phyloP scores from a whole-genome alignment of 2,797 vertebrate species.

The Agapornis canus region DNA sequence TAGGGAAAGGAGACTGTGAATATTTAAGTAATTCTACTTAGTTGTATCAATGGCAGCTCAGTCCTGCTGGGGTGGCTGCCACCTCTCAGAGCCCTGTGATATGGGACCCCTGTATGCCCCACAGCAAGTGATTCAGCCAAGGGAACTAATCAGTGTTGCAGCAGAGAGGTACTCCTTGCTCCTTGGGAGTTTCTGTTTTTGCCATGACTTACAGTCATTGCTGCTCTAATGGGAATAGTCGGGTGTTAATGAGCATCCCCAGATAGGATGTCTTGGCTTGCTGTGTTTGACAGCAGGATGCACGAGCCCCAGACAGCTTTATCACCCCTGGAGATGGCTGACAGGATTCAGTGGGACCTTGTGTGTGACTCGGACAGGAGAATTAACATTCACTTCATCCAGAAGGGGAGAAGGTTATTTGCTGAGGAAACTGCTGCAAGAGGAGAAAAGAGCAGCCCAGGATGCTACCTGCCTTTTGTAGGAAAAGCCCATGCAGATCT shows the following conservation, averaged over 20 bases:
- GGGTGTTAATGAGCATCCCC: conserved; percentile 30
- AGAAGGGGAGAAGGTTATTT: background rate
- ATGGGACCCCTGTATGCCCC: background rate
- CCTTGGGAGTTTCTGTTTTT: conserved; percentile 11
- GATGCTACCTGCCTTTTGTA: background rate
- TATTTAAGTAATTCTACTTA: conserved; percentile 37
- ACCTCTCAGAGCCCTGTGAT: background rate
- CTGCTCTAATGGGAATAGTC: background rate
- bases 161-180: background rate
- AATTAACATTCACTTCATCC: background rate
- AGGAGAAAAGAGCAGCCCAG: background rate
- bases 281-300: background rate
- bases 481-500: background rate
- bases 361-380: background rate
- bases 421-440: background rate
- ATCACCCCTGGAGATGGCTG: background rate
- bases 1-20: conserved; percentile 24
- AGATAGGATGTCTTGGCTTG: background rate
- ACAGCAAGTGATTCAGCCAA: background rate
- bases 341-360: background rate
- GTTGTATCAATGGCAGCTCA: background rate
- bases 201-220: background rate
- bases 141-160: conserved; percentile 1
- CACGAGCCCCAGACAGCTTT: background rate
- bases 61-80: background rate